phyloP scores from a whole-genome alignment of 2,797 vertebrate species.

The Scolopax rusticola region DNA sequence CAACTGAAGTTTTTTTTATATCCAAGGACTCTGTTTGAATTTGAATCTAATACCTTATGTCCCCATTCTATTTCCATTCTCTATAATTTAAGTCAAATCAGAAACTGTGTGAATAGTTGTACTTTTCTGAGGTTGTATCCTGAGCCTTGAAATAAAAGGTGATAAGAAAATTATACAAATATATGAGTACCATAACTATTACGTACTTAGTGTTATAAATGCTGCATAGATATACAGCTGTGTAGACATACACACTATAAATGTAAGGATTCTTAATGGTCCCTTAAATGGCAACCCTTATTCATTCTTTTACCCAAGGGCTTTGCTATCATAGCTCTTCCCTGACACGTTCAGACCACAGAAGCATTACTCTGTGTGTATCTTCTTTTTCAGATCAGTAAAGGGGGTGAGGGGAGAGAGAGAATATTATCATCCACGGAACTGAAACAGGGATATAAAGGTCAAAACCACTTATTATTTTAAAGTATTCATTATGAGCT shows the following conservation, averaged over 20 bases:
- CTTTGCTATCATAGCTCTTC: not conserved
- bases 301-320: not conserved
- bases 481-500: not conserved
- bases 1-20: not conserved
- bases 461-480: not conserved
- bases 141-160: not conserved
- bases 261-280: not conserved
- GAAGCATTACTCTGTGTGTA: not conserved
- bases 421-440: not conserved
- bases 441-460: not conserved
- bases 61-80: not conserved
- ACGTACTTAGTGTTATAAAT: not conserved
- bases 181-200: not conserved
- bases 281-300: not conserved
- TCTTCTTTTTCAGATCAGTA: not conserved
- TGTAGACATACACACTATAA: not conserved
- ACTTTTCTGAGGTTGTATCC: not conserved
- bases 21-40: not conserved
- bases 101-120: not conserved
- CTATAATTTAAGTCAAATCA: not conserved
- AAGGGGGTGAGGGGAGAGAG: not conserved
- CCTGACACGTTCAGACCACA: fast-evolving
- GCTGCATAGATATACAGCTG: not conserved
- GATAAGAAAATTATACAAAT: not conserved
- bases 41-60: not conserved